Evolutionary conservation across 2,888 invertebrate species (phyloP).

Genomic region (Stomorhina lunata): DNA sequence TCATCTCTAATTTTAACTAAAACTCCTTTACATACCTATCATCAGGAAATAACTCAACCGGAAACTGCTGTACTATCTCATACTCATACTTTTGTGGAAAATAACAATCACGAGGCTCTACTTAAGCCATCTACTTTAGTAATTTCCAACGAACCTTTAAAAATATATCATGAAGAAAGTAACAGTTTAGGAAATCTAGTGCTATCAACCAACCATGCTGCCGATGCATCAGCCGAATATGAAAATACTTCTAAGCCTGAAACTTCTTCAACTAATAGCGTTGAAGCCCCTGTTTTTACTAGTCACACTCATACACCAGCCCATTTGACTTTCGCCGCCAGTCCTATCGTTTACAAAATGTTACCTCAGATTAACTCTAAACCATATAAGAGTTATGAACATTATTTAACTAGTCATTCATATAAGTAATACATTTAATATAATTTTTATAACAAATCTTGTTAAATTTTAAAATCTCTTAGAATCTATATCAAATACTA

Average conservation of each 20-base stretch:
- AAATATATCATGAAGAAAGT: not conserved
- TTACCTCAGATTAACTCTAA: constrained; percentile 50
- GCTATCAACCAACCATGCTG: not conserved
- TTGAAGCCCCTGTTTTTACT: constrained; percentile 7
- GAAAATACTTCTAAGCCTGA: not conserved
- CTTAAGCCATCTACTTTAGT: too few species aligned
- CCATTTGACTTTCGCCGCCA: constrained; percentile 63
- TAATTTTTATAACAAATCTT: too few species aligned
- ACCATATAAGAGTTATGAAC: constrained; percentile 48
- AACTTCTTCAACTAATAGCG: not conserved
- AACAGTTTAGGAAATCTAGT: not conserved
- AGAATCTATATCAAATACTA: too few species aligned
- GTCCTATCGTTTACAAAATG: constrained; percentile 58
- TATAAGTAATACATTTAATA: not conserved
- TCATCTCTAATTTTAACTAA: not conserved
- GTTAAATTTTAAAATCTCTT: too few species aligned
- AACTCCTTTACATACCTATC: not conserved
- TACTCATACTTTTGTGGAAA: too few species aligned
- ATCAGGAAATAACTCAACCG: too few species aligned
- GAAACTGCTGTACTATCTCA: too few species aligned
- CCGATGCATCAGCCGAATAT: not conserved
- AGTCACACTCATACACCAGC: constrained; percentile 56
- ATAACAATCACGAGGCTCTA: too few species aligned
- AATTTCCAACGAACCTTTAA: too few species aligned
- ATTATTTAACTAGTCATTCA: constrained; percentile 19